phyloP scores from a whole-genome alignment of 2,797 vertebrate species.

The Rallus crepitans region DNA sequence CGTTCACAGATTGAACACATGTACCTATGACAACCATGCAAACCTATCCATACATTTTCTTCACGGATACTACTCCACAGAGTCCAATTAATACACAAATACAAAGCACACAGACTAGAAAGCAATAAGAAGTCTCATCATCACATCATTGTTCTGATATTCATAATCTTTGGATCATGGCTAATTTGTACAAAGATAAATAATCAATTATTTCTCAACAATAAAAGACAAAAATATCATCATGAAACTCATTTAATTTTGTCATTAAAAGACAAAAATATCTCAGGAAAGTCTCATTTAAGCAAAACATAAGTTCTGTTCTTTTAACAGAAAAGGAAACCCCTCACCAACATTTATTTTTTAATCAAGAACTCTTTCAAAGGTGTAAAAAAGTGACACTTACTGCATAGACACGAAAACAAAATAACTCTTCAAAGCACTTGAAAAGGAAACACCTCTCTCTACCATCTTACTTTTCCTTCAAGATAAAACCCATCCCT shows the following conservation, averaged over 20 bases:
- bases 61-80: background rate
- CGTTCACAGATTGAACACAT: accelerated
- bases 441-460: background rate
- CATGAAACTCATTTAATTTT: background rate
- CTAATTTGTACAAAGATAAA: background rate
- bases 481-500: background rate
- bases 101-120: background rate
- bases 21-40: background rate
- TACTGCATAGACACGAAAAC: background rate
- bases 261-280: background rate
- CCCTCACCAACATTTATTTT: accelerated
- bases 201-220: background rate
- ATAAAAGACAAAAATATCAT: background rate
- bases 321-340: background rate
- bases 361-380: background rate
- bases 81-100: background rate
- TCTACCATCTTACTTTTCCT: background rate
- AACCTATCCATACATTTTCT: background rate
- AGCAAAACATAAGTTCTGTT: background rate
- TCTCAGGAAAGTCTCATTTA: no score
- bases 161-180: background rate
- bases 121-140: background rate
- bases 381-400: background rate
- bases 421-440: background rate
- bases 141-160: background rate